These are phyloP conservation scores for Oreochromis mossambicus DNA, from an alignment of 2,797 vertebrate genomes.

Conservation along the genomic window DNA sequence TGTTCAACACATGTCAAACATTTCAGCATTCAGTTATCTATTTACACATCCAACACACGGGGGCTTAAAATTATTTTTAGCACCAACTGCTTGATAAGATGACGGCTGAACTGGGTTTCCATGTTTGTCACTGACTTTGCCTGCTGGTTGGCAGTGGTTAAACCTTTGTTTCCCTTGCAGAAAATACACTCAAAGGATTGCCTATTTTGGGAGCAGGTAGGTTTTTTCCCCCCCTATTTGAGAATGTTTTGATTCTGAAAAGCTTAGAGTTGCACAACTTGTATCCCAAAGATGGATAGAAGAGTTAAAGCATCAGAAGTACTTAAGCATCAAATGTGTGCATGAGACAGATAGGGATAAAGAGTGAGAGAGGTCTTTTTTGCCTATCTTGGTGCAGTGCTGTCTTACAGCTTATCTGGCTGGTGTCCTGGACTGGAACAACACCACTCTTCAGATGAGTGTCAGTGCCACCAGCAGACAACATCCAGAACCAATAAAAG, in stretches of 20 bases:
- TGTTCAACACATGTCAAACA: neutral
- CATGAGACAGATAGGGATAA: neutral
- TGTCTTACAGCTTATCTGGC: constrained; percentile 21
- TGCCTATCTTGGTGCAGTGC: neutral
- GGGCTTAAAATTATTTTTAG: neutral
- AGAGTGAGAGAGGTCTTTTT: neutral
- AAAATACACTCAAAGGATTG: neutral
- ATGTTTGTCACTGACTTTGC: neutral
- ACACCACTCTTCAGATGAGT: constrained; percentile 61
- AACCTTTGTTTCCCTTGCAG: neutral
- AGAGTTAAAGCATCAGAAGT: neutral
- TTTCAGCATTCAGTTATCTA: neutral
- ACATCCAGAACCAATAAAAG: constrained; percentile 13
- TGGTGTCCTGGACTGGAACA: constrained; percentile 71
- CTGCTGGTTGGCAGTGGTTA: neutral
- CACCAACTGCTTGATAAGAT: neutral
- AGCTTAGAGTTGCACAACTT: neutral
- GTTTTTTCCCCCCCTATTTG: fast-evolving
- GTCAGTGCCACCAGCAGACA: constrained; percentile 43
- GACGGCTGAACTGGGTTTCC: neutral
- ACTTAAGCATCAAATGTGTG: neutral
- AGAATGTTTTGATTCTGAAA: neutral
- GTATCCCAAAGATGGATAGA: neutral
- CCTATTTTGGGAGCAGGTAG: neutral
- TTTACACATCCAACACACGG: neutral